These are phyloP conservation scores for Ceratothoa steindachneri DNA, from an alignment of 2,888 invertebrate species.

Conservation along the genomic window DNA sequence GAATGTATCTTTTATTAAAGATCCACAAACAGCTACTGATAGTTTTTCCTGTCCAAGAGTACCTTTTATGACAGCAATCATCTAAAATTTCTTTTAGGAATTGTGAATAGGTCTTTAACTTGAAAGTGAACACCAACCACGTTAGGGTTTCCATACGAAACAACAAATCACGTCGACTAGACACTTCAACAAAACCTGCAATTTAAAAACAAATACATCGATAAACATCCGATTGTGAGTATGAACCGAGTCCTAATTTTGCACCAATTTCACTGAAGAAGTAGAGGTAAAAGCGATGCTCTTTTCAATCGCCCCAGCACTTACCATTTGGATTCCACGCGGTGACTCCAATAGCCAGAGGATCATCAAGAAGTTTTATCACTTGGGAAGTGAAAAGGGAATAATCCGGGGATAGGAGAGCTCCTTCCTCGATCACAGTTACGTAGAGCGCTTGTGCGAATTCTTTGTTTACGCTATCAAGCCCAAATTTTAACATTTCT, in stretches of 20 bases:
- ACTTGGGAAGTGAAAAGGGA: constrained; percentile 26
- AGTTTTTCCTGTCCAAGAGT: too few species aligned
- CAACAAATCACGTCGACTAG: not conserved
- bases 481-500: constrained; percentile 27
- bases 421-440: constrained; percentile 35
- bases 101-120: not conserved
- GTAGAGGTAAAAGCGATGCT: too few species aligned
- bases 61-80: not conserved
- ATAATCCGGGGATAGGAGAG: constrained; percentile 37
- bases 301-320: too few species aligned
- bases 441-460: constrained; percentile 24
- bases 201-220: too few species aligned
- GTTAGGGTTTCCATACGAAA: not conserved
- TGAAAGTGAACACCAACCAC: not conserved
- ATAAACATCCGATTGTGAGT: too few species aligned
- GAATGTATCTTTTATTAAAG: too few species aligned
- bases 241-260: too few species aligned
- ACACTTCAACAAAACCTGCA: not conserved
- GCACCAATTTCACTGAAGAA: too few species aligned
- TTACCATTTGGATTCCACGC: constrained; percentile 46
- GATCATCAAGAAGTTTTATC: constrained; percentile 32
- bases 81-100: not conserved
- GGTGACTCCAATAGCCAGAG: constrained; percentile 32
- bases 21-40: too few species aligned
- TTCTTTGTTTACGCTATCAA: constrained; percentile 19